A percentile compares a stretch with the other conserved stretches of the same genome.
These are phyloP conservation scores for Cosmia pyralina DNA, from an alignment of 2,888 invertebrate genomes.

Conservation along the genomic window DNA sequence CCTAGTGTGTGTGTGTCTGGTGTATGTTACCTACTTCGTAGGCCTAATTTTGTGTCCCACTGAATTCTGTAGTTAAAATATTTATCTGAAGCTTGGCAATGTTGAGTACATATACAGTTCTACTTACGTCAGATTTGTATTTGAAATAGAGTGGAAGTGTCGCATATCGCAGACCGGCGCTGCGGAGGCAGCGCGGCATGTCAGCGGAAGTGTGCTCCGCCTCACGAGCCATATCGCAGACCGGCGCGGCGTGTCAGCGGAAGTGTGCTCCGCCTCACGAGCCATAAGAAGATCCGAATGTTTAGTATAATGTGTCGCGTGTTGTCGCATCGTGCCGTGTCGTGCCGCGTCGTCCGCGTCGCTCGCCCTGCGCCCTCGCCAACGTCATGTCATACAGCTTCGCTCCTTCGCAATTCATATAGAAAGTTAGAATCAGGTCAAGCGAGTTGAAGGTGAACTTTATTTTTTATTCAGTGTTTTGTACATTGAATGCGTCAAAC, in stretches of 20 bases:
- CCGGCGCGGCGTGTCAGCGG: conserved; percentile 41
- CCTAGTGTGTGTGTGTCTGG: no score
- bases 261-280: conserved; percentile 36
- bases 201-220: conserved; percentile 49
- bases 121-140: conserved; percentile 53
- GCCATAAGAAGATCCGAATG: conserved; percentile 7
- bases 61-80: conserved; percentile 6
- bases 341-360: not conserved
- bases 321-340: conserved; percentile 3
- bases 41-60: conserved; percentile 8
- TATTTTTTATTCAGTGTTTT: conserved; percentile 13
- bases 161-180: conserved; percentile 9
- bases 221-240: conserved; percentile 17
- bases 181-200: conserved; percentile 21
- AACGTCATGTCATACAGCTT: conserved; percentile 1
- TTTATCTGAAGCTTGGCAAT: conserved; percentile 20
- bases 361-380: no score
- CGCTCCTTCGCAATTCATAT: not conserved
- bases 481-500: not conserved
- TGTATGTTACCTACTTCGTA: no score
- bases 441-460: not conserved
- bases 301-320: not conserved
- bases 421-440: conserved; percentile 8
- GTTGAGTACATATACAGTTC: conserved; percentile 26
- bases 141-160: conserved; percentile 50